Conservation (phyloP, 2,113 vertebrate species). For the Ornithorhynchus anatinus region DNA sequence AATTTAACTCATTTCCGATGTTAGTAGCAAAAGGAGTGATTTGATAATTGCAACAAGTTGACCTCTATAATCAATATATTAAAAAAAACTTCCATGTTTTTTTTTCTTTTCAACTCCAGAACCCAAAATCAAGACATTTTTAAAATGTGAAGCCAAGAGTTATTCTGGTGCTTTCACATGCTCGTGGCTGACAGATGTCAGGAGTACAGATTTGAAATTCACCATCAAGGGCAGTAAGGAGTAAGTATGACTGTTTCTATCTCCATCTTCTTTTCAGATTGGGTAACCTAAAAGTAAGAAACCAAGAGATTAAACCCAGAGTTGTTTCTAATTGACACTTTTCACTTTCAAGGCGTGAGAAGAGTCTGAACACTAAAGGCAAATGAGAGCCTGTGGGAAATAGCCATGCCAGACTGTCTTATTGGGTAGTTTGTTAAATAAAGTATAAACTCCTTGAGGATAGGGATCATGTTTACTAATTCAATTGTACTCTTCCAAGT, state of each 20-base stretch:
- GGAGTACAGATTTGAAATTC: constrained; percentile 60
- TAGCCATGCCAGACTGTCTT: no score
- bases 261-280: background rate
- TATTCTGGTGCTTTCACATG: constrained; percentile 73
- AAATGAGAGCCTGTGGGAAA: no score
- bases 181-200: constrained; percentile 71
- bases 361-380: background rate
- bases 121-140: constrained; percentile 48
- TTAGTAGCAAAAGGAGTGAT: background rate
- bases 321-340: background rate
- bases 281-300: background rate
- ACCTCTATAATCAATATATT: background rate
- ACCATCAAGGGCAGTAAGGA: constrained; percentile 57
- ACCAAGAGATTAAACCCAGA: no score
- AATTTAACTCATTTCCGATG: background rate
- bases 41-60: background rate
- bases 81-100: background rate
- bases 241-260: constrained; percentile 38
- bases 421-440: no score
- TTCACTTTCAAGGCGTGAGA: background rate
- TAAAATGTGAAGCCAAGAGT: constrained; percentile 73
- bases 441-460: no score
- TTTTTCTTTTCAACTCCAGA: constrained; percentile 52
- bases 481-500: no score
- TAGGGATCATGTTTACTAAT: no score